Conservation (phyloP, 2,113 vertebrate species). For the Kryptolebias marmoratus region DNA sequence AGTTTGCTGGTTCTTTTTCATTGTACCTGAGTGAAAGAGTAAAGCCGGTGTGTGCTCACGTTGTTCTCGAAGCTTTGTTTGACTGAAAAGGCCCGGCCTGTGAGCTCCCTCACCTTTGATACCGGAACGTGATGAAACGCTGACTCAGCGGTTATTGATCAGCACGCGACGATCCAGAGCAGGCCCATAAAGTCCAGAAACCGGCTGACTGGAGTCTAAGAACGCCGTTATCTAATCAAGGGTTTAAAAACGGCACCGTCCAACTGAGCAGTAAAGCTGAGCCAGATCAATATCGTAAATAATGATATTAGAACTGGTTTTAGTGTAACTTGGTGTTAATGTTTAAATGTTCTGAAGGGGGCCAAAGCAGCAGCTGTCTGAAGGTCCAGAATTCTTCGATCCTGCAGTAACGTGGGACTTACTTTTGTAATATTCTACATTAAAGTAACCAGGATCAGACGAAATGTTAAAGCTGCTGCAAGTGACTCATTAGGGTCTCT, state of each 20-base stretch:
- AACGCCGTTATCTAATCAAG: not conserved
- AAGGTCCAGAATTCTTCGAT: no score
- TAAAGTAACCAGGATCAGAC: no score
- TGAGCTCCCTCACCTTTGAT: slow-evolving; percentile 1
- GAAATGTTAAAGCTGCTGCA: no score
- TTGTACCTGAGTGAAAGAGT: no score
- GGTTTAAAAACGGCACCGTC: not conserved
- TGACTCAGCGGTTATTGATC: not conserved
- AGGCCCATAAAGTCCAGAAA: slow-evolving; percentile 2
- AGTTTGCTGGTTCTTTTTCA: no score
- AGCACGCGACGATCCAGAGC: not conserved
- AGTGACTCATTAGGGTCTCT: no score
- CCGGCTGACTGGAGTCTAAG: not conserved
- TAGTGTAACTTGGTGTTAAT: no score
- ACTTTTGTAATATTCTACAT: no score
- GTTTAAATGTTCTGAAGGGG: no score
- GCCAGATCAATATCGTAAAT: not conserved
- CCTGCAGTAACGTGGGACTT: no score
- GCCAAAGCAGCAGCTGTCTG: no score
- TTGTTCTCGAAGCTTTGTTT: not conserved
- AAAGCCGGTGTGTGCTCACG: not conserved
- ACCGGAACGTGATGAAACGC: slow-evolving; percentile 13
- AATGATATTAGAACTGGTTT: no score
- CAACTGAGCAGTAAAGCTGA: not conserved
- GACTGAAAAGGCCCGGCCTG: not conserved